Conservation (phyloP, 1,140 invertebrate species). For the Halictus rubicundus region DNA sequence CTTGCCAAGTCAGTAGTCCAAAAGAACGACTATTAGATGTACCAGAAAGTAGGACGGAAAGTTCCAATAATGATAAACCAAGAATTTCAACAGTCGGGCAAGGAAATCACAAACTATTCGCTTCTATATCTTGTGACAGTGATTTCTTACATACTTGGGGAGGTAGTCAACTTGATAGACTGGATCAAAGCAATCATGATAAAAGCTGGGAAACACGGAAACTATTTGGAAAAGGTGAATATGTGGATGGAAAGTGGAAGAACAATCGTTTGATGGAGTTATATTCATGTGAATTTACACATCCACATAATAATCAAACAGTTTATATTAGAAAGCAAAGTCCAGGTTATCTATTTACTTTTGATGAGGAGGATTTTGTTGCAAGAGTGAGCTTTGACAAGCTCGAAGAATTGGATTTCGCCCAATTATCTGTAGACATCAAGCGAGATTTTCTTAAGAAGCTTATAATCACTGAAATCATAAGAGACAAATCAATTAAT, state of each 20-base stretch:
- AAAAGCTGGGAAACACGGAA: not conserved
- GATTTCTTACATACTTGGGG: not conserved
- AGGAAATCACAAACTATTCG: no score
- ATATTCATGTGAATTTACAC: not conserved
- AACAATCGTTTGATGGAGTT: not conserved
- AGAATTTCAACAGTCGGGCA: no score
- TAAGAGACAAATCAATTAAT: slow-evolving; percentile 1
- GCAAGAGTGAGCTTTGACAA: not conserved
- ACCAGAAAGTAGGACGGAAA: no score
- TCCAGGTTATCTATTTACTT: slow-evolving; percentile 6
- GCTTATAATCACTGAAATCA: not conserved
- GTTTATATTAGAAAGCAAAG: slow-evolving; percentile 2
- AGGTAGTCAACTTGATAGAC: not conserved
- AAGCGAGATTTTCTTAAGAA: not conserved
- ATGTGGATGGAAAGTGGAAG: not conserved
- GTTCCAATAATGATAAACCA: no score
- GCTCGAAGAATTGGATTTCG: not conserved
- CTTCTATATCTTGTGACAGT: no score
- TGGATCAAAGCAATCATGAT: not conserved
- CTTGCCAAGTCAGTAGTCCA: no score
- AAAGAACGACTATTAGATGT: no score
- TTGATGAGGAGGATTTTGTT: slow-evolving; percentile 5
- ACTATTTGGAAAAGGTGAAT: not conserved
- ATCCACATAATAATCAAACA: not conserved
- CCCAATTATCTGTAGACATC: not conserved